Evolutionary conservation across 2,888 invertebrate species (phyloP), one percentile per base, ranked within the genome.

Genomic region (Drosophila neonasuta): DNA sequence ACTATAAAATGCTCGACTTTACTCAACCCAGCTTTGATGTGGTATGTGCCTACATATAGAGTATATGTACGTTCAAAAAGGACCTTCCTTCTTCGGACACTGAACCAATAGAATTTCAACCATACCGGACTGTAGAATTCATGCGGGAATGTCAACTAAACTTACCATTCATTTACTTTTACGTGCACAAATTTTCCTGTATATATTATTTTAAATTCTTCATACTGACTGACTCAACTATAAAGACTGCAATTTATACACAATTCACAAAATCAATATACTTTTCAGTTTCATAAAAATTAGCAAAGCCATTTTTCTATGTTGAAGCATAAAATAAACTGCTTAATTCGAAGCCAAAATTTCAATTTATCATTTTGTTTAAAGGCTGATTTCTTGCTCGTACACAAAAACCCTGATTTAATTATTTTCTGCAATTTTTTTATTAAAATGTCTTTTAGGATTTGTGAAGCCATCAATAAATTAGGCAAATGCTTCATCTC

Each of bases 391-490:
- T 24, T 24, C 24, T 24, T 24, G 24, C 24, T 24, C 1, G 24
- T 1, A 24, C 5, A 6, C 24, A 24, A 24, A 24, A 24, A 24
- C 24, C 13, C 4, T 20, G 6, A n/a, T 1, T 24, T 7, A 11
- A 1, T 41, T 7, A 30, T 30, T 17, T 32, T n/a, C 39, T 32
- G 42, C 1, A 30, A 11, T 24, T 24, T 24, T 41, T 42, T 30
- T 9, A 13, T 20, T 17, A 24, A 30, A 69, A 49, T 57, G 44
- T 39, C 32, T 41, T 55, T 8, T n/a, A 50, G 13, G 54, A 66
- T 39, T 50, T 41, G 61, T 24, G 15, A 41, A 55, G 41, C 49
- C 45, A 55, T 71, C 74, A 71, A 74, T 74, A 74, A 74, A 61
- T 49, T 57, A 71, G 44, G 32, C 20, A 56, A 49, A 42, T 32